A percentile compares a stretch with the other conserved stretches of the same genome.
phyloP scores from a whole-genome alignment of 1,140 invertebrate genomes.

The Drosophila arawakana region DNA sequence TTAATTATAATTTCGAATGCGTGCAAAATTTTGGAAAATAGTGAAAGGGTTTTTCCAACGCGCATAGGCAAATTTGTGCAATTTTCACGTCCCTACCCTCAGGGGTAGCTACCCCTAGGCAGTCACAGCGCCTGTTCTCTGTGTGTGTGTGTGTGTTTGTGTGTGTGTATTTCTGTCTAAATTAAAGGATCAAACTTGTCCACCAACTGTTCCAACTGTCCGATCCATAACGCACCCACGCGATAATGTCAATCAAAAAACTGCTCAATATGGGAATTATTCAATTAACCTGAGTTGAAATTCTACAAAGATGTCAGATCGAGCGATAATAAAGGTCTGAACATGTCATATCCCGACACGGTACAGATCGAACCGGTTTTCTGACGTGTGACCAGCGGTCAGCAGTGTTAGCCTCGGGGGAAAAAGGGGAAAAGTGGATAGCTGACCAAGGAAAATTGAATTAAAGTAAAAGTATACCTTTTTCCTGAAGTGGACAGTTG shows the following conservation, averaged over 20 bases:
- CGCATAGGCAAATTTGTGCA: constrained; percentile 35
- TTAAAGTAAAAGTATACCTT: constrained; percentile 71
- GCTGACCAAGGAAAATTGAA: constrained; percentile 65
- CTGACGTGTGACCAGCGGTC: constrained; percentile 77
- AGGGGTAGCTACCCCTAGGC: constrained; percentile 32
- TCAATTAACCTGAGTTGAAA: constrained; percentile 72
- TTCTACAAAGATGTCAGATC: constrained; percentile 59
- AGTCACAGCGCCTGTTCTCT: background rate
- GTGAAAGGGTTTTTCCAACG: constrained; percentile 40
- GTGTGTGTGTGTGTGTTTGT: constrained; percentile 1
- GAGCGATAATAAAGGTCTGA: constrained; percentile 47
- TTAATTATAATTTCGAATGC: constrained; percentile 76
- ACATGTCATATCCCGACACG: background rate
- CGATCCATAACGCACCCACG: constrained; percentile 66
- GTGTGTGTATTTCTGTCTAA: constrained; percentile 22
- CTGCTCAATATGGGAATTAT: constrained; percentile 64
- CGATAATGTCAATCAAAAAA: constrained; percentile 82
- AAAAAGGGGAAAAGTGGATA: constrained; percentile 32
- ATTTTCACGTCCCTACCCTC: background rate
- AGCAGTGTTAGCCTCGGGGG: constrained; percentile 31
- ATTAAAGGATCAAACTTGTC: constrained; percentile 44
- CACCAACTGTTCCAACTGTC: constrained; percentile 29
- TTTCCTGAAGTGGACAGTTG: constrained; percentile 56
- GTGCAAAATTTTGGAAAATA: constrained; percentile 63
- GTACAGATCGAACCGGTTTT: constrained; percentile 63